Conservation (phyloP, 2,797 vertebrate species). For the Taenioides sp. region DNA sequence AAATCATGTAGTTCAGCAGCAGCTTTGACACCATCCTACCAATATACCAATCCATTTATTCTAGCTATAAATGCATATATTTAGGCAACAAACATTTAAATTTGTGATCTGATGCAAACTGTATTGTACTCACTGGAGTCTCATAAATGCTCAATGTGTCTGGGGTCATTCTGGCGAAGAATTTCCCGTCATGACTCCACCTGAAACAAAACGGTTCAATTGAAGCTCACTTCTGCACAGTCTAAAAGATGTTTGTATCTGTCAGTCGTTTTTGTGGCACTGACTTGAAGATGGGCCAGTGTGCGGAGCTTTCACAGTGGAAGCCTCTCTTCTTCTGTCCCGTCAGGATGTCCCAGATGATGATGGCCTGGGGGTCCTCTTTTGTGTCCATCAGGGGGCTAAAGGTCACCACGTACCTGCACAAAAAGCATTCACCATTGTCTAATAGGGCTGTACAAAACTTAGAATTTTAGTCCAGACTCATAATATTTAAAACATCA, state of each 20-base stretch:
- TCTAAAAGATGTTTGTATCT: background rate
- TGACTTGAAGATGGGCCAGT: slow-evolving; percentile 99
- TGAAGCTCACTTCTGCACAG: background rate
- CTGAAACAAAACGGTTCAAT: slow-evolving; percentile 60
- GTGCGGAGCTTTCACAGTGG: slow-evolving; percentile 97
- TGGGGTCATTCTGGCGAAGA: slow-evolving; percentile 95
- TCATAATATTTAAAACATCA: too few species aligned
- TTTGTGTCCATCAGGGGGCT: slow-evolving; percentile 96
- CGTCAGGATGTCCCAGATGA: slow-evolving; percentile 98
- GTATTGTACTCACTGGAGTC: slow-evolving; percentile 85
- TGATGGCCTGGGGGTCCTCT: slow-evolving; percentile 98
- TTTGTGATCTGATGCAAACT: background rate
- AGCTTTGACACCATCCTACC: too few species aligned
- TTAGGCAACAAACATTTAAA: background rate
- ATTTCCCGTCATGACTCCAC: slow-evolving; percentile 98
- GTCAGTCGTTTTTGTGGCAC: slow-evolving; percentile 40
- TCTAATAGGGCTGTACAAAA: too few species aligned
- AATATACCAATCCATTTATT: too few species aligned
- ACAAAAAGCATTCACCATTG: background rate
- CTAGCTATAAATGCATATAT: too few species aligned
- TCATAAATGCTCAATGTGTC: slow-evolving; percentile 98
- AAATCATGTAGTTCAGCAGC: background rate
- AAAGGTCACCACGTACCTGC: slow-evolving; percentile 94
- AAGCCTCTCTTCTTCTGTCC: slow-evolving; percentile 98
- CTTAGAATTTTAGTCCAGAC: too few species aligned